Base-by-base conservation (phyloP, 2,888 invertebrate genomes). In the Andrena chrysosceles region DNA sequence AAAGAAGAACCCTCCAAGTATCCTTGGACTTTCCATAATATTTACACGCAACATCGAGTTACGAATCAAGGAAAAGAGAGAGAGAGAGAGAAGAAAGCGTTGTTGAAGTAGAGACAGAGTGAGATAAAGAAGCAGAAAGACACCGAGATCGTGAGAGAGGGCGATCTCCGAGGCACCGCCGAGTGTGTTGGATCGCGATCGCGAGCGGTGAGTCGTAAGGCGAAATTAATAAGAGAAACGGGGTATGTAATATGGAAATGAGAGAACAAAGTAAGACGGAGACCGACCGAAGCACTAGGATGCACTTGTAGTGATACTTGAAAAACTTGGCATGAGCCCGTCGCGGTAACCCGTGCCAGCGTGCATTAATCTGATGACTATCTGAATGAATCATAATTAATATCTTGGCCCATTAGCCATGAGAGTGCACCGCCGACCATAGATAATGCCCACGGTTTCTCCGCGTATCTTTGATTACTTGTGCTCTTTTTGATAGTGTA, bases 371-470 rank as follows among this genome's bases (percentile, higher is more conserved):
- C 85, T 84, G 86, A 91, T 89, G 87, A 89, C 89, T 87, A 90
- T 89, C 84, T 81, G 84, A 87, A 89, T 90, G 87, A 89, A 90
- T 90, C 85, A 89, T 89, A 89, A 91, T 91, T 90, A 90, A 89
- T 88, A 90, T 89, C 83, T 77, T 74, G 81, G 84, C 77, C 89
- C 90, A 90, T 89, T 90, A 91, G 85, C 74, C 81, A 78, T 48
- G 71, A 85, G 87, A 78, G 77, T 74, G 60, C 31, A 83, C 63
- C 73, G 62, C 66, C 66, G 76, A 62, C 74, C 80, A 49, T 76
- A 66, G 66, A 42, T 84, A 88, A 85, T 81, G 77, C 73, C 67
- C 81, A 31, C 69, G 70, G 78, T 78, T 75, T 80, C 75, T 64
- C 72, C 60, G 73, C 81, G 76, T 76, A 80, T 80, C 86, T 84